Evolutionary conservation across 2,888 invertebrate genomes (phyloP).

Genomic region (Rhodophaea formosa): DNA sequence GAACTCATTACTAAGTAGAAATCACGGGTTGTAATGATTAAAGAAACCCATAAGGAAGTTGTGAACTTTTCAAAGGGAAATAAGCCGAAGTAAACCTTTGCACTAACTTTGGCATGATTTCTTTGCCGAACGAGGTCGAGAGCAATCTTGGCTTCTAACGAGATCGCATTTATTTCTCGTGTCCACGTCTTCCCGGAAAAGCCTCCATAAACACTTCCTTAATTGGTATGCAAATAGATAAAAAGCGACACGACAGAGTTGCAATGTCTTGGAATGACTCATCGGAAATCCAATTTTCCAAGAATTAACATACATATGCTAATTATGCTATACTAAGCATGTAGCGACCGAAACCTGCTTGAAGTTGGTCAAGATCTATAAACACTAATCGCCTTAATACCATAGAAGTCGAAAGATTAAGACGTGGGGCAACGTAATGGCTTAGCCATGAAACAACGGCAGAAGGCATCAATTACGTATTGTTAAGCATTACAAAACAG

Average conservation of each 20-base stretch:
- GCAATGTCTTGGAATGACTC: not conserved
- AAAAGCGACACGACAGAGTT: not conserved
- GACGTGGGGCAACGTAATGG: not conserved
- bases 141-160: not conserved
- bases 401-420: not conserved
- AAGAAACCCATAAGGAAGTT: not conserved
- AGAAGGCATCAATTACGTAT: constrained; percentile 15
- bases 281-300: constrained; percentile 3
- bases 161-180: not conserved
- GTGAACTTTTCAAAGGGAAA: not conserved
- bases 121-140: not conserved
- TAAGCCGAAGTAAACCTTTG: not conserved
- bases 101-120: not conserved
- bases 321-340: not conserved
- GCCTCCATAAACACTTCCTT: not conserved
- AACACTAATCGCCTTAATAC: not conserved
- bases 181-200: not conserved
- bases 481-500: constrained; percentile 12
- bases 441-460: not conserved
- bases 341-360: not conserved
- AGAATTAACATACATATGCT: constrained; percentile 1
- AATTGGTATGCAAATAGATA: constrained; percentile 3
- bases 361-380: not conserved
- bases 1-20: not conserved
- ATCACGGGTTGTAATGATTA: not conserved